Conservation (phyloP, 92 coral and sea anemone genomes). For the Ricordea florida region DNA sequence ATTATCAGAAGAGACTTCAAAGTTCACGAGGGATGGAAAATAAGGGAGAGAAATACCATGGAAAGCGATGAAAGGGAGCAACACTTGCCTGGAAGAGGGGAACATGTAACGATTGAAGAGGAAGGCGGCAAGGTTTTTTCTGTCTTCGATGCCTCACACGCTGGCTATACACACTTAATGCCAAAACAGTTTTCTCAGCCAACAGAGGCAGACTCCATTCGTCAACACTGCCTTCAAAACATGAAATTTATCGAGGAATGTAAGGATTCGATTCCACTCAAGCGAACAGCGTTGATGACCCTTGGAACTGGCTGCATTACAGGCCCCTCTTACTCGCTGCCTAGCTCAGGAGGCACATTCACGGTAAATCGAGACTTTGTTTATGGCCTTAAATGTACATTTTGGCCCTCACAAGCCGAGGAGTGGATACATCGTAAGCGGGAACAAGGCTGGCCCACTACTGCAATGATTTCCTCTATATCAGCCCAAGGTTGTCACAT, state of each 20-base stretch:
- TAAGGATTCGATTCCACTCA: slow-evolving; percentile 46
- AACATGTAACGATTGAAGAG: neutral
- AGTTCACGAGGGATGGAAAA: slow-evolving; percentile 4
- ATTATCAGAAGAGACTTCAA: slow-evolving; percentile 62
- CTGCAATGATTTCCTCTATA: slow-evolving; percentile 34
- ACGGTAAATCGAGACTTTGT: slow-evolving; percentile 70
- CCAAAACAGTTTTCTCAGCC: neutral
- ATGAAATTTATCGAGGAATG: slow-evolving; percentile 52
- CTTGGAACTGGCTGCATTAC: slow-evolving; percentile 11
- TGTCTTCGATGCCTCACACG: slow-evolving; percentile 52
- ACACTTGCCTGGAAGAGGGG: neutral
- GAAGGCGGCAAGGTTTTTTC: slow-evolving; percentile 8
- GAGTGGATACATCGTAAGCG: slow-evolving; percentile 70
- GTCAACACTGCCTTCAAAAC: slow-evolving; percentile 43
- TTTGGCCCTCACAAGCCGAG: slow-evolving; percentile 79
- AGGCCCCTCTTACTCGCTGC: slow-evolving; percentile 71
- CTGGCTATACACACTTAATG: slow-evolving; percentile 61
- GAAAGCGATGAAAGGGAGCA: neutral
- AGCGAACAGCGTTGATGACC: slow-evolving; percentile 4
- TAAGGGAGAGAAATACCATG: neutral
- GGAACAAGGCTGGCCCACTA: slow-evolving; percentile 56
- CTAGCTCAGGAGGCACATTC: slow-evolving; percentile 22
- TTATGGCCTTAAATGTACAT: slow-evolving; percentile 68
- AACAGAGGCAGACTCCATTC: neutral
- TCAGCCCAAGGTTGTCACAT: slow-evolving; percentile 63